Base-by-base conservation (phyloP, 1,140 invertebrate species). In the Dendrolimus punctatus region DNA sequence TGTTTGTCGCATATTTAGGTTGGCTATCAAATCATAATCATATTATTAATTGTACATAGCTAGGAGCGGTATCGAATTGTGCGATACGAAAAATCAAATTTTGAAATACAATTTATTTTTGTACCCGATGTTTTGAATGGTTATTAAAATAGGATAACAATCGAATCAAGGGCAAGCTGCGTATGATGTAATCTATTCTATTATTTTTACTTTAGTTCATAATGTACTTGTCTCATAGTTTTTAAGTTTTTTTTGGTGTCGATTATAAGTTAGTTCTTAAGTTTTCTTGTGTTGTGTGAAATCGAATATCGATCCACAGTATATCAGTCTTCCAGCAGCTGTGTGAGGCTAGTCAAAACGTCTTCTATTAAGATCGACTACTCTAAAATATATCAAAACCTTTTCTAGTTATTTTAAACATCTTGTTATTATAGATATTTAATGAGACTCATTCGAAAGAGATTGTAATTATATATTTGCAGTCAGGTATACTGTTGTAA, bases 81-180 rank as follows among this genome's bases (percentile, higher is more conserved):
- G 66, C 48, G 52, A 66, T 62, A 66, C 46, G 52, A 67, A 57
- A 51, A 66, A 58, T 64, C 57, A 66, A 68, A 68, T 60, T 71
- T 79, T 77, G 68, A 69, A 71, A 76, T 67, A 62, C 59, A 58
- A 49, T 80, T 83, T 85, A 85, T 85, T 85, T 85, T 85, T 85
- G 72, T 85, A 85, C 68, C 70, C 61, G 70, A 74, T 72, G 62
- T 85, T 73, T 83, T 83, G 80, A 85, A 85, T 76, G 81, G 62
- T 65, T 68, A 71, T 56, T 54, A 61, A 62, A 66, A 59, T 62
- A 58, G 60, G 58, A 66, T 68, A 9, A 39, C n/a, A 10, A 50
- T 50, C 45, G 58, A 55, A 46, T 48, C 45, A 52, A 51, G 73
- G 65, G 57, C 67, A 57, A 59, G 58, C 63, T 56, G 62, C 64